Conservation (phyloP, 2,888 invertebrate genomes). For the Diarsia dahlii region DNA sequence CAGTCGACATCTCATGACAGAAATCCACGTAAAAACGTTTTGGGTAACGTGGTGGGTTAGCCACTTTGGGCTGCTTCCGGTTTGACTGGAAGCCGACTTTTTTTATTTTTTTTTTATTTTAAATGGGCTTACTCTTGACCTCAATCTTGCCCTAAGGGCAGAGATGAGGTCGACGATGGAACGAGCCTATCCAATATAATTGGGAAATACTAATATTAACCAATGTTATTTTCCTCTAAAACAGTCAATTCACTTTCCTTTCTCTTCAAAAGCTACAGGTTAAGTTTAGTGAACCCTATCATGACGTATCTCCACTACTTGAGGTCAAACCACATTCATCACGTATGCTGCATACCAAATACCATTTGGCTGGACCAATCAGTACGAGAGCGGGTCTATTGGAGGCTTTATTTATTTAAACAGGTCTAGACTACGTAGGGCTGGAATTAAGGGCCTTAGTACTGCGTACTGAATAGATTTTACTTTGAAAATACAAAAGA, state of each 20-base stretch:
- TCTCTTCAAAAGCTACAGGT: background rate
- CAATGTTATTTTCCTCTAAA: background rate
- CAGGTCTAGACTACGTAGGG: conserved; percentile 16
- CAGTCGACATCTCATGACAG: no score
- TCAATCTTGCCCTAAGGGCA: no score
- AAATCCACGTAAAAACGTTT: no score
- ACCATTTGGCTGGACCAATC: conserved; percentile 38
- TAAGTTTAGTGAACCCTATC: background rate
- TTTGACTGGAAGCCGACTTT: no score
- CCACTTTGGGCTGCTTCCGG: no score
- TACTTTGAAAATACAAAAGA: no score
- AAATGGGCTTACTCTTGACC: no score
- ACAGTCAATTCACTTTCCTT: background rate
- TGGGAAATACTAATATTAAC: no score
- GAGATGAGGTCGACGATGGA: no score
- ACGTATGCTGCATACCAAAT: conserved; percentile 33
- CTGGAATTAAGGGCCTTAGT: conserved; percentile 24
- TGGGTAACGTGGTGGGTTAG: no score
- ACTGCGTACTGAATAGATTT: conserved; percentile 3
- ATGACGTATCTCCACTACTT: background rate
- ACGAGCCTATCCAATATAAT: no score
- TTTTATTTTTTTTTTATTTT: no score
- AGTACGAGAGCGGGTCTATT: conserved; percentile 12
- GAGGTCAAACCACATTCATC: conserved; percentile 22
- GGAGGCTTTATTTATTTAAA: conserved; percentile 46